Conservation (phyloP, 2,888 invertebrate species). For the Achlya flavicornis region DNA sequence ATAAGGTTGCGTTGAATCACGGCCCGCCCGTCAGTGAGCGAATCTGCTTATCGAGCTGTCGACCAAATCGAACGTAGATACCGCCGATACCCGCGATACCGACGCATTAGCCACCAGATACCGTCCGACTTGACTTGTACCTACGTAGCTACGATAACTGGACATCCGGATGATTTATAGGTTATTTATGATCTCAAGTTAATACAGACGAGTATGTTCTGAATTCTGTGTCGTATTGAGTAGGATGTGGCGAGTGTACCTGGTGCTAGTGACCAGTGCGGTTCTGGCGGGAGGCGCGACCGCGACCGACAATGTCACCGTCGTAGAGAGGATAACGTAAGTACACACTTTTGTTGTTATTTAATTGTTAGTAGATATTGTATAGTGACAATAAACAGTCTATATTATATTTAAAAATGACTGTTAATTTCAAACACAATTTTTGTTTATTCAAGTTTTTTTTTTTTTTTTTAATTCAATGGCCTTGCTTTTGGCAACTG, state of each 20-base stretch:
- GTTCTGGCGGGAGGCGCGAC: conserved; percentile 21
- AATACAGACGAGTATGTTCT: not conserved
- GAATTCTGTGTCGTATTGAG: not conserved
- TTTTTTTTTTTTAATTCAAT: too few relatives aligned
- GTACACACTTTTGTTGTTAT: not conserved
- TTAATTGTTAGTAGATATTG: not conserved
- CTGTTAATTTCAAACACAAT: too few relatives aligned
- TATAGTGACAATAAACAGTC: too few relatives aligned
- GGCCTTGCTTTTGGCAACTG: too few relatives aligned
- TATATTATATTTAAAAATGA: too few relatives aligned
- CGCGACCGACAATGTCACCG: conserved; percentile 41
- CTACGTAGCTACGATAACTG: not conserved
- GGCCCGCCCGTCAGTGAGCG: not conserved
- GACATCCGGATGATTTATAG: conserved; percentile 1
- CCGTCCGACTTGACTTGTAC: not conserved
- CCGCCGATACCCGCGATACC: not conserved
- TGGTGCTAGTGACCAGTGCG: not conserved
- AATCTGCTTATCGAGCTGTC: not conserved
- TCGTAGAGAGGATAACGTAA: conserved; percentile 52
- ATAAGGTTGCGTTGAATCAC: not conserved
- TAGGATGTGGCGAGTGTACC: not conserved
- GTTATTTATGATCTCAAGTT: not conserved
- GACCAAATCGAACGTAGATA: not conserved
- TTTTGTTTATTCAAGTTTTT: too few relatives aligned
- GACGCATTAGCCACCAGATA: not conserved